Evolutionary conservation across 1,140 invertebrate species (phyloP).

Genomic region (Ceratosolen fusciceps): DNA sequence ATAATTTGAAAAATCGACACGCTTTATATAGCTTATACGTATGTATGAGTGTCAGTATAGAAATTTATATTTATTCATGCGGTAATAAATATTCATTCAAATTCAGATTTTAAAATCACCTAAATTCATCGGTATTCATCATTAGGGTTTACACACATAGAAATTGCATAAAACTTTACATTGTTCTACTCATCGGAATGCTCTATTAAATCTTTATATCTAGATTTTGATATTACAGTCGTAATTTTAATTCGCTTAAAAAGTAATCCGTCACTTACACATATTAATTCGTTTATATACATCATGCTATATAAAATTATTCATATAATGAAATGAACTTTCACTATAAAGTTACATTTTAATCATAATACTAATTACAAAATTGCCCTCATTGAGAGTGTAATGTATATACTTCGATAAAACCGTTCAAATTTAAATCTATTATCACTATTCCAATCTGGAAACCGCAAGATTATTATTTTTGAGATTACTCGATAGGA

Average conservation of each 20-base stretch:
- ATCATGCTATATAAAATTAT: slow-evolving; percentile 29
- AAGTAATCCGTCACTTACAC: not conserved
- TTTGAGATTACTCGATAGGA: no score
- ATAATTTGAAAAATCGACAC: slow-evolving; percentile 30
- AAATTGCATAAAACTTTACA: slow-evolving; percentile 37
- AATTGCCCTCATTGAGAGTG: slow-evolving; percentile 19
- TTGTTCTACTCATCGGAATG: slow-evolving; percentile 1
- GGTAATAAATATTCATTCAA: slow-evolving; percentile 30
- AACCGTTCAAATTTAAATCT: slow-evolving; percentile 11
- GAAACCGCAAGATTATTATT: no score
- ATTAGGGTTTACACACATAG: slow-evolving; percentile 25
- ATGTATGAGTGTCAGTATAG: slow-evolving; percentile 30
- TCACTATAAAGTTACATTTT: slow-evolving; percentile 10
- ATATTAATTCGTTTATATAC: slow-evolving; percentile 46
- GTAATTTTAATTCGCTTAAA: not conserved
- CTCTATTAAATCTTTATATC: not conserved
- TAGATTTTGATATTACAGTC: slow-evolving; percentile 9
- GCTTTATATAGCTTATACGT: slow-evolving; percentile 8
- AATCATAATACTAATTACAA: slow-evolving; percentile 15
- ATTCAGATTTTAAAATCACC: slow-evolving; percentile 33
- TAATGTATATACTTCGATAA: slow-evolving; percentile 15
- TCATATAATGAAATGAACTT: not conserved
- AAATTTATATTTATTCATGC: slow-evolving; percentile 20
- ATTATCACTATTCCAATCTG: no score
- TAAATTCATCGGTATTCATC: not conserved